Conservation (phyloP, 2,113 vertebrate species). For the Danio rerio region GRCz12tu NC_133191.1:25255001-25255500, state of each 20-base stretch:
- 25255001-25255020: conserved; percentile 73
- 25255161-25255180: conserved; percentile 67
- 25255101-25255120: conserved; percentile 73
- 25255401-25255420: too few species aligned
- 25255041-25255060: conserved; percentile 73
- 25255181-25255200: conserved; percentile 78
- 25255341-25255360: too few species aligned
- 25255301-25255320: too few species aligned
- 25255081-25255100: conserved; percentile 79
- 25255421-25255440: too few species aligned
- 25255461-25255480: too few species aligned
- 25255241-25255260: conserved; percentile 41
- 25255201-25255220: conserved; percentile 81
- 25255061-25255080: conserved; percentile 74
- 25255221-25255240: conserved; percentile 75
- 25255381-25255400: too few species aligned
- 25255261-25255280: too few species aligned
- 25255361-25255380: too few species aligned
- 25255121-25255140: conserved; percentile 74
- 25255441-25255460: too few species aligned
- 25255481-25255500: too few species aligned
- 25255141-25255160: conserved; percentile 75
- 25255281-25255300: too few species aligned
- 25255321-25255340: too few species aligned
- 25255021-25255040: conserved; percentile 57